A percentile compares a stretch with the other conserved stretches of the same genome.
phyloP scores from a whole-genome alignment of 2,888 invertebrate species.

The Dryobotodes eremita region DNA sequence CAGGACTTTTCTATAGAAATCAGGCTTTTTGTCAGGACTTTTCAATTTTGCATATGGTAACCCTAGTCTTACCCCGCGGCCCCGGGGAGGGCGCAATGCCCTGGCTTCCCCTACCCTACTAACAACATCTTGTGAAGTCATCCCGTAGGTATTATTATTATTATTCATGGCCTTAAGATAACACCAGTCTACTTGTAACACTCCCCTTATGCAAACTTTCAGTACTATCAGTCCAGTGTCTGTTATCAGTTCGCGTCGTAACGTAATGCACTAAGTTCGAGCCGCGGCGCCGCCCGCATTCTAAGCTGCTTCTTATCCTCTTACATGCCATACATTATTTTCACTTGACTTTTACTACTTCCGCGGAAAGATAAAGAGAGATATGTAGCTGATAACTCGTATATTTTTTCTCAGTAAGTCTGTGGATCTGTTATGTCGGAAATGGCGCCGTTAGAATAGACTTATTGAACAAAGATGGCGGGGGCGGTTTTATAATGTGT shows the following conservation, averaged over 20 bases:
- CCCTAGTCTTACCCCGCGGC: too few relatives aligned
- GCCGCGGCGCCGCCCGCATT: slow-evolving; percentile 41
- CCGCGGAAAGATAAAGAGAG: slow-evolving; percentile 47
- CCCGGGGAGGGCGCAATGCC: too few relatives aligned
- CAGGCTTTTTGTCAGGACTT: too few relatives aligned
- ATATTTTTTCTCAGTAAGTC: slow-evolving; percentile 42
- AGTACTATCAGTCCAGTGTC: slow-evolving; percentile 23
- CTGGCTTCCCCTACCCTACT: too few relatives aligned
- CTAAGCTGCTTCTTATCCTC: slow-evolving; percentile 52
- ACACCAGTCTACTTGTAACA: background rate
- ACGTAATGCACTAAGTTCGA: slow-evolving; percentile 50
- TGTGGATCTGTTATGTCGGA: slow-evolving; percentile 19
- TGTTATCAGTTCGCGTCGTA: slow-evolving; percentile 49
- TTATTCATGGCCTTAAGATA: background rate
- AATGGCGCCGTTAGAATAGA: slow-evolving; percentile 24
- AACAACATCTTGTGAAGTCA: too few relatives aligned
- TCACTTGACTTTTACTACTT: slow-evolving; percentile 63
- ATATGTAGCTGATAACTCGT: slow-evolving; percentile 45
- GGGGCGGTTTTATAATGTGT: slow-evolving; percentile 9
- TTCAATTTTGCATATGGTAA: too few relatives aligned
- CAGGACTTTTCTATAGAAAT: too few relatives aligned
- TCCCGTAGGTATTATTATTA: background rate
- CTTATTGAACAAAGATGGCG: slow-evolving; percentile 17
- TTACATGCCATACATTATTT: slow-evolving; percentile 59
- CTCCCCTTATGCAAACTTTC: slow-evolving; percentile 13